Conservation (phyloP, 1,140 invertebrate genomes). For the Thaumatotibia leucotreta region DNA sequence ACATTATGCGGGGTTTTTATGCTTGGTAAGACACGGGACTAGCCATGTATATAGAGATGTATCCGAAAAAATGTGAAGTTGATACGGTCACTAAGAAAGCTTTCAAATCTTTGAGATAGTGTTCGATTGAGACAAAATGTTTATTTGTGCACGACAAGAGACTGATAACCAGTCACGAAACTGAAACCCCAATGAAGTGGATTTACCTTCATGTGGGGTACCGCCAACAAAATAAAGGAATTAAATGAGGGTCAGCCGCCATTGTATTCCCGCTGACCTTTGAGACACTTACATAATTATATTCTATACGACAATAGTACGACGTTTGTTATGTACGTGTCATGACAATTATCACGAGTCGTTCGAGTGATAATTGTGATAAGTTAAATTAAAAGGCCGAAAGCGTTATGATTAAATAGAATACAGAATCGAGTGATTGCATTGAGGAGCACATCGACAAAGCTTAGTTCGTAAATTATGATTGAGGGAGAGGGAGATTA, state of each 20-base stretch:
- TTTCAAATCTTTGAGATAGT: not conserved
- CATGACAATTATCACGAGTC: slow-evolving; percentile 1
- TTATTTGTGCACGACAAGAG: not conserved
- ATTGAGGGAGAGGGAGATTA: no score
- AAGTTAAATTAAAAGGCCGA: not conserved
- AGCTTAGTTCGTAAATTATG: no score
- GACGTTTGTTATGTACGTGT: slow-evolving; percentile 16
- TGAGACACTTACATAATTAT: slow-evolving; percentile 45
- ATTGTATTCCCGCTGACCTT: slow-evolving; percentile 52
- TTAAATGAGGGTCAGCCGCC: slow-evolving; percentile 42
- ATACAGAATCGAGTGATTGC: no score
- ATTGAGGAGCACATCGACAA: no score
- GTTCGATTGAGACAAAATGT: not conserved
- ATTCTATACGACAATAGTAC: slow-evolving; percentile 15
- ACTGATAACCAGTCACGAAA: not conserved
- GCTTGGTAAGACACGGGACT: no score
- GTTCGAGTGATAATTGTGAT: not conserved
- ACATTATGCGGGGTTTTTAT: no score
- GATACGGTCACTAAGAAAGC: no score
- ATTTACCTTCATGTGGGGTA: not conserved
- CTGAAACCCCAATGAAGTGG: not conserved
- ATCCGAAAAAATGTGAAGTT: no score
- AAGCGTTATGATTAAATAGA: not conserved
- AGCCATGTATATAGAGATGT: no score
- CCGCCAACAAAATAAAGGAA: slow-evolving; percentile 27